These are phyloP conservation scores for Archilochus colubris DNA, from an alignment of 2,113 vertebrate genomes.

Conservation along the genomic window DNA sequence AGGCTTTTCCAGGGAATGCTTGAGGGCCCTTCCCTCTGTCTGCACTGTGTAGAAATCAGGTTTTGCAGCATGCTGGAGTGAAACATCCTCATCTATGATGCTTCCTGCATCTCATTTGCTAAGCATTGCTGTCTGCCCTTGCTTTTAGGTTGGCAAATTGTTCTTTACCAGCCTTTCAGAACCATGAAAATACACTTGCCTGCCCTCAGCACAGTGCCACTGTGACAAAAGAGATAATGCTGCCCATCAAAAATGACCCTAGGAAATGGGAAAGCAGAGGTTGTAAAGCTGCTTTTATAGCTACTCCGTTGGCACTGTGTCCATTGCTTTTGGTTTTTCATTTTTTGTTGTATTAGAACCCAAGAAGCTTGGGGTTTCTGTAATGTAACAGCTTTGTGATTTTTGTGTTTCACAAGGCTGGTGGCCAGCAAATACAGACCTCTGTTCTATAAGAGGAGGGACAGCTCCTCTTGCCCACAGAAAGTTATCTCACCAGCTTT, in stretches of 20 bases:
- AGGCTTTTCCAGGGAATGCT: not conserved
- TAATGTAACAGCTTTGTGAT: not conserved
- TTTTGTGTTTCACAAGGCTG: not conserved
- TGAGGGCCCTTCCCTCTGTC: not conserved
- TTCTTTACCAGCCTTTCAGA: constrained; percentile 36
- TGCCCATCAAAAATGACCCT: constrained; percentile 53
- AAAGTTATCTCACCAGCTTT: not conserved
- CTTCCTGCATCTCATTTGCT: constrained; percentile 5
- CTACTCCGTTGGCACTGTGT: not conserved
- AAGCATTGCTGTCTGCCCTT: constrained; percentile 24
- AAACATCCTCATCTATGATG: not conserved
- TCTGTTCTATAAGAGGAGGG: not conserved
- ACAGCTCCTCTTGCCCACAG: not conserved
- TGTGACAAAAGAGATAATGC: constrained; percentile 48
- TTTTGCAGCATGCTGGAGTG: not conserved
- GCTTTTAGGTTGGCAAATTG: constrained; percentile 13
- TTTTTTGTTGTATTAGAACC: not conserved
- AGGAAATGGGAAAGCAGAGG: constrained; percentile 40
- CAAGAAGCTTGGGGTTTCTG: not conserved
- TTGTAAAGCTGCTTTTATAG: constrained; percentile 47
- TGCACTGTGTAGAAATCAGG: not conserved
- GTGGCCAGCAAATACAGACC: not conserved
- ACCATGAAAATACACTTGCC: constrained; percentile 27
- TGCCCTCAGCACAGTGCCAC: not conserved
- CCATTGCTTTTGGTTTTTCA: not conserved